Percentiles rank a stretch among this genome's conserved stretches.
These are phyloP conservation scores for Parasteatoda lunata DNA, from an alignment of 2,888 invertebrate genomes.

Conservation along the genomic window DNA sequence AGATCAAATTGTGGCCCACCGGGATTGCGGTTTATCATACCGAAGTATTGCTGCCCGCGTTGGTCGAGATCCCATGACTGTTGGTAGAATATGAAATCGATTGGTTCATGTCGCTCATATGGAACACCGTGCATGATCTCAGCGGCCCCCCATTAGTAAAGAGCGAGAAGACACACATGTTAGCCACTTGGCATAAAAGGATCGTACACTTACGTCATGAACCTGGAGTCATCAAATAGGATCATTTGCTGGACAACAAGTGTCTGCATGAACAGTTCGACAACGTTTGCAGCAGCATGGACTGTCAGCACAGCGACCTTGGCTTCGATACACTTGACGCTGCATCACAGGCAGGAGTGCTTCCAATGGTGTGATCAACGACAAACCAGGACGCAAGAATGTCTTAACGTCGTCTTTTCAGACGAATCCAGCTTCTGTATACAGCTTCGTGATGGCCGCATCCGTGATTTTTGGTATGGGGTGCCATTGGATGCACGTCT, in stretches of 20 bases:
- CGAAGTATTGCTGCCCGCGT: background rate
- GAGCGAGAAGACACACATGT: background rate
- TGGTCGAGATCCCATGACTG: background rate
- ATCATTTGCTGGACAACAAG: background rate
- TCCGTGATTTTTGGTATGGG: too few species aligned
- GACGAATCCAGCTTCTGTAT: too few species aligned
- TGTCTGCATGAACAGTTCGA: background rate
- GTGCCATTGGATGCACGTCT: too few species aligned
- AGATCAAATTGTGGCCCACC: background rate
- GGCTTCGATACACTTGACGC: too few species aligned
- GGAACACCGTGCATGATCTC: background rate
- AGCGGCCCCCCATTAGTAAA: background rate
- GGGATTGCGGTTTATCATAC: conserved; percentile 9
- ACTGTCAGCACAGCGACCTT: too few species aligned
- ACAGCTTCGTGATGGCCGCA: too few species aligned
- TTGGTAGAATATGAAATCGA: background rate
- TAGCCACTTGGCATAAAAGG: background rate
- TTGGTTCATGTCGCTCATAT: background rate
- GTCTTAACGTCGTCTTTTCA: too few species aligned
- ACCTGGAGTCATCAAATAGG: background rate
- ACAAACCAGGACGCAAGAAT: too few species aligned
- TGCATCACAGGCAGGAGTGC: too few species aligned
- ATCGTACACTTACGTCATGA: background rate
- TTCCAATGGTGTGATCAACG: too few species aligned
- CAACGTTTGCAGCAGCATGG: background rate